phyloP scores from a whole-genome alignment of 2,113 vertebrate species.

The Megaceryle maxima region DNA sequence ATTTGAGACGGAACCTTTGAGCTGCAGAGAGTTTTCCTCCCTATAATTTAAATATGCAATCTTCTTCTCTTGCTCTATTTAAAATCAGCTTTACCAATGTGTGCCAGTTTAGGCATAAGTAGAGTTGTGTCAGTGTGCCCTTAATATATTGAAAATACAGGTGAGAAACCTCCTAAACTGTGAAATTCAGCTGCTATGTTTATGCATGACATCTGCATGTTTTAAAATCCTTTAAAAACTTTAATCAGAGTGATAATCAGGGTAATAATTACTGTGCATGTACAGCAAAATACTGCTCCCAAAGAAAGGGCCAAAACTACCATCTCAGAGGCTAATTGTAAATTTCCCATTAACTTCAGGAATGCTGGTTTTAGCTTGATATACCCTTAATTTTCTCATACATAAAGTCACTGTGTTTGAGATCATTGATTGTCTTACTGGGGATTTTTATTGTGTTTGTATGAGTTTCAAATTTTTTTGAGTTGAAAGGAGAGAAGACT shows the following conservation, averaged over 20 bases:
- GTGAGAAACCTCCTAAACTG: slow-evolving; percentile 12
- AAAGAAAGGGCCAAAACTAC: slow-evolving; percentile 3
- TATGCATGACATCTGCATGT: slow-evolving; percentile 46
- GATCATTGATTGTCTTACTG: background rate
- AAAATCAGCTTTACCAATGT: background rate
- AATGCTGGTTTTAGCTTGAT: slow-evolving; percentile 3
- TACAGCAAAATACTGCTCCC: background rate
- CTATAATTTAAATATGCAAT: background rate
- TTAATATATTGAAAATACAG: background rate
- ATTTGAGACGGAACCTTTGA: background rate
- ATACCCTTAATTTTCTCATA: background rate
- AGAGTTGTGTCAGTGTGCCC: background rate
- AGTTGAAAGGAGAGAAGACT: slow-evolving; percentile 15
- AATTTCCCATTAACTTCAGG: background rate
- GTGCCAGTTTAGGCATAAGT: background rate
- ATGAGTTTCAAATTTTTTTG: background rate
- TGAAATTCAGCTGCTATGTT: background rate
- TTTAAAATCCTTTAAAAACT: slow-evolving; percentile 1
- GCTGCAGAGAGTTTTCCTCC: slow-evolving; percentile 38
- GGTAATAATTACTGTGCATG: slow-evolving; percentile 23
- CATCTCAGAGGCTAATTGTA: background rate
- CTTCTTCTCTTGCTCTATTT: background rate
- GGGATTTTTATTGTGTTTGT: background rate
- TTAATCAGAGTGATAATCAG: slow-evolving; percentile 22
- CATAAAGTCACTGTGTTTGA: background rate